These are phyloP conservation scores for Cryptus viduatorius DNA, from an alignment of 2,888 invertebrate genomes.

Conservation along the genomic window DNA sequence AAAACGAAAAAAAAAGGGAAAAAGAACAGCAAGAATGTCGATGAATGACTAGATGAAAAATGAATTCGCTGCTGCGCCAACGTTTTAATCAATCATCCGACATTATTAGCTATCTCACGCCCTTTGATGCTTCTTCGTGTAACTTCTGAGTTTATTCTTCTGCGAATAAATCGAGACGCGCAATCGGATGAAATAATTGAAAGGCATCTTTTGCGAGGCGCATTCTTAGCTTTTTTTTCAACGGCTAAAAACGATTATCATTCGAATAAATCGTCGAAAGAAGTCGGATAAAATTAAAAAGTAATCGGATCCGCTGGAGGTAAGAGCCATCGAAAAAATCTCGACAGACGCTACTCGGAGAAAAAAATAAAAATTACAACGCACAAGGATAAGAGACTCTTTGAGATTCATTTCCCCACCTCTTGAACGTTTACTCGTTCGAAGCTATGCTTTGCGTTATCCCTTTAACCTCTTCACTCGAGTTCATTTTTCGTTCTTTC, in stretches of 20 bases:
- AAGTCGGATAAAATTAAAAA: conserved; percentile 41
- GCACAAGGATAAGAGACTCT: background rate
- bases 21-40: background rate
- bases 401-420: background rate
- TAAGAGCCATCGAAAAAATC: background rate
- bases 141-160: conserved; percentile 1
- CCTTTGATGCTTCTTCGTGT: background rate
- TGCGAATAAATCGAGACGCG: background rate
- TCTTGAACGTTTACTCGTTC: background rate
- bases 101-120: background rate
- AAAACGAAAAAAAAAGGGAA: background rate
- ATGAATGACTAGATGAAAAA: conserved; percentile 40
- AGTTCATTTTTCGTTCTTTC: background rate
- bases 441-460: background rate
- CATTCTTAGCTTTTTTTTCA: background rate
- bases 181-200: background rate
- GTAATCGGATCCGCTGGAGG: background rate
- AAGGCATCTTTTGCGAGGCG: background rate
- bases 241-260: conserved; percentile 9
- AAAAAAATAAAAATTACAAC: background rate
- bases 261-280: conserved; percentile 3
- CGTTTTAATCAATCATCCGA: conserved; percentile 30
- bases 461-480: background rate
- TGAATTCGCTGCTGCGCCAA: background rate
- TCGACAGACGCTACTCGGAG: background rate